Conservation (phyloP, 2,888 invertebrate species). For the Ormyrus labotus region DNA sequence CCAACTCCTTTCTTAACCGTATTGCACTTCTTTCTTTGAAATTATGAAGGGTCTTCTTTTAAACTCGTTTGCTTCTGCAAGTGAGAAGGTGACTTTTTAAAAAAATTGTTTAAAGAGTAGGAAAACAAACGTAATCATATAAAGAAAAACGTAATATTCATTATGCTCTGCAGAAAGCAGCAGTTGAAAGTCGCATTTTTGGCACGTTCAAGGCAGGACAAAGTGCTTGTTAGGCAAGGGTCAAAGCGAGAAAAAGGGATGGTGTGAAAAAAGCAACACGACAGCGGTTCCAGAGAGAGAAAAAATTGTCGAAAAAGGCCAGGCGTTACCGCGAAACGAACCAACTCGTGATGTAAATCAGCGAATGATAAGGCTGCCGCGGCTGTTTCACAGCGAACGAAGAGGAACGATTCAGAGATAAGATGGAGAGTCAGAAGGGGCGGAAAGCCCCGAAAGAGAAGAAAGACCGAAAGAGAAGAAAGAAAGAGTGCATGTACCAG, state of each 20-base stretch:
- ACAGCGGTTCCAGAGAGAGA: too few relatives aligned
- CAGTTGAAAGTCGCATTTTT: too few relatives aligned
- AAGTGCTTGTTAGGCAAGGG: slow-evolving; percentile 5
- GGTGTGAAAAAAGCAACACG: slow-evolving; percentile 23
- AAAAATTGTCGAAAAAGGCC: slow-evolving; percentile 25
- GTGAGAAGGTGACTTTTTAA: too few relatives aligned
- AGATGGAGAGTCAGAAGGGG: slow-evolving; percentile 18
- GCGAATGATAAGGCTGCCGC: slow-evolving; percentile 66
- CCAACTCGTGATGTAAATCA: slow-evolving; percentile 71
- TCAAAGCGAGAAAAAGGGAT: slow-evolving; percentile 19
- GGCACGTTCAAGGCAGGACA: not conserved
- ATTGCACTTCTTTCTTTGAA: too few relatives aligned
- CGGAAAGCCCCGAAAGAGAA: slow-evolving; percentile 7
- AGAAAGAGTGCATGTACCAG: slow-evolving; percentile 58
- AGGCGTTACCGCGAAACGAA: slow-evolving; percentile 46
- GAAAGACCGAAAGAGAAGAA: slow-evolving; percentile 30
- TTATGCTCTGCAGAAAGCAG: too few relatives aligned
- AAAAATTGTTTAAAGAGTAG: too few relatives aligned
- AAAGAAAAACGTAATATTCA: too few relatives aligned
- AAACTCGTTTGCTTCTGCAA: too few relatives aligned
- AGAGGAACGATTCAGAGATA: slow-evolving; percentile 39
- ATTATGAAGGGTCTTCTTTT: too few relatives aligned
- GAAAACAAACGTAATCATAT: too few relatives aligned
- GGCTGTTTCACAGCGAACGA: slow-evolving; percentile 58
- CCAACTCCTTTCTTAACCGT: too few relatives aligned